phyloP scores from a whole-genome alignment of 2,888 invertebrate genomes.

The Formica aserva region DNA sequence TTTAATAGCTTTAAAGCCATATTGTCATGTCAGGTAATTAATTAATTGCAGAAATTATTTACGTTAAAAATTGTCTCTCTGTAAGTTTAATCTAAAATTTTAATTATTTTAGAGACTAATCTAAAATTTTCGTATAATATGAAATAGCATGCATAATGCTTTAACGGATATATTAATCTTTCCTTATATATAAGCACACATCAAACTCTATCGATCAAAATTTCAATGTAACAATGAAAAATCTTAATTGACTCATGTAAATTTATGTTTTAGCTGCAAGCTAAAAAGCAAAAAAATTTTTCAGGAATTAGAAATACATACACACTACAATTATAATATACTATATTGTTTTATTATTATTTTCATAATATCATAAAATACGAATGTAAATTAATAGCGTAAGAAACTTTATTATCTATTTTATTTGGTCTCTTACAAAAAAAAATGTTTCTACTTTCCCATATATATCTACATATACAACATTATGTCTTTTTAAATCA shows the following conservation, averaged over 20 bases:
- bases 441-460: too few species aligned
- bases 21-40: not conserved
- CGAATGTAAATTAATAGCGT: too few species aligned
- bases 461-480: too few species aligned
- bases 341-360: not conserved
- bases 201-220: not conserved
- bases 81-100: conserved; percentile 10
- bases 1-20: not conserved
- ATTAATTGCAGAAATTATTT: not conserved
- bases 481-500: too few species aligned
- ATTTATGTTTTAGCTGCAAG: not conserved
- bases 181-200: not conserved
- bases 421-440: too few species aligned
- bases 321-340: not conserved
- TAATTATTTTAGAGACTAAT: not conserved
- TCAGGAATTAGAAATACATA: not conserved
- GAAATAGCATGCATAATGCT: not conserved
- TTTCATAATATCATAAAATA: too few species aligned
- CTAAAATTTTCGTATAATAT: not conserved
- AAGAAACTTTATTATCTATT: too few species aligned
- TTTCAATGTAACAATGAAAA: not conserved
- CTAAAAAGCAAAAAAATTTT: not conserved
- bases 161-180: not conserved
- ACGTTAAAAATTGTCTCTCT: not conserved
- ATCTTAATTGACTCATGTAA: not conserved